These are phyloP conservation scores for Gymnothorax javanicus DNA, from an alignment of 2,797 vertebrate species.

Conservation along the genomic window DNA sequence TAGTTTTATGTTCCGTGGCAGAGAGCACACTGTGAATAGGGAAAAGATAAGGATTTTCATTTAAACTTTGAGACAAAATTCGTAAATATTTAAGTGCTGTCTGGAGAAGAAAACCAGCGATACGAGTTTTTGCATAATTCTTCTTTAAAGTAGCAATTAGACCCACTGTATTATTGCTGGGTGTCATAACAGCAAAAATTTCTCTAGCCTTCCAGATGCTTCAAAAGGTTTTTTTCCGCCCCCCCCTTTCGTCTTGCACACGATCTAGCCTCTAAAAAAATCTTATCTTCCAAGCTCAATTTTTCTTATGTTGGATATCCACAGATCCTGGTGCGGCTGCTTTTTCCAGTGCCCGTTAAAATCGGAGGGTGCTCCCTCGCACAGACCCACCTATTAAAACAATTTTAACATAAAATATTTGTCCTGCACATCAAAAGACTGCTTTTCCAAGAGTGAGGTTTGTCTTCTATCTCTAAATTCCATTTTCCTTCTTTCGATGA, in stretches of 20 bases:
- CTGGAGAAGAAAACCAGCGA: not conserved
- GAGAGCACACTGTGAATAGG: not conserved
- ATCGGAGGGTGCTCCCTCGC: not conserved
- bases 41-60: not conserved
- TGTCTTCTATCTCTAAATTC: too few species aligned
- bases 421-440: not conserved
- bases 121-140: too few species aligned
- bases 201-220: too few species aligned
- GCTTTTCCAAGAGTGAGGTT: not conserved
- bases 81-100: not conserved
- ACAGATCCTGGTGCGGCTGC: not conserved
- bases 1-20: not conserved
- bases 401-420: not conserved
- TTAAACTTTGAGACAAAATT: not conserved
- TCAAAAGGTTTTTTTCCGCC: too few species aligned
- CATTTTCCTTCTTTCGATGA: too few species aligned
- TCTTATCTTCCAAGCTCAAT: too few species aligned
- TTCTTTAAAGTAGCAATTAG: too few species aligned
- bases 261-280: too few species aligned
- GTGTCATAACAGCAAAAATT: too few species aligned
- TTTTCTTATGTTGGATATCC: not conserved
- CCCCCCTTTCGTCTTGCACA: too few species aligned
- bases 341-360: not conserved
- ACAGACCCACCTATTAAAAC: not conserved
- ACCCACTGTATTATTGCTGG: too few species aligned